Percentiles rank a stretch among this genome's conserved stretches.
phyloP scores from a whole-genome alignment of 2,888 invertebrate genomes.

The Halictus quadricinctus region DNA sequence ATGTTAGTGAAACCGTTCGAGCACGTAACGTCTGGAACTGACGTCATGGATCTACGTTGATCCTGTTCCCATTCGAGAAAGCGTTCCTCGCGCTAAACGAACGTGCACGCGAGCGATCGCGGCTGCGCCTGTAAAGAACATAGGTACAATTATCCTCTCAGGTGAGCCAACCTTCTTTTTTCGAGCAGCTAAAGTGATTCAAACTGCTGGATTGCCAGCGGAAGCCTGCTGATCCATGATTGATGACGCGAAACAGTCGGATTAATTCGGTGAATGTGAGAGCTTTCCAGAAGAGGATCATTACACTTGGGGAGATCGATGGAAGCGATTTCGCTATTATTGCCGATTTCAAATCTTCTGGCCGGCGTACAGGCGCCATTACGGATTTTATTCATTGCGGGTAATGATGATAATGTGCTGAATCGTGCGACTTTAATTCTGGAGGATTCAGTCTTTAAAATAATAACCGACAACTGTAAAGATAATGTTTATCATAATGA shows the following conservation, averaged over 20 bases:
- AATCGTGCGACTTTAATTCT: background rate
- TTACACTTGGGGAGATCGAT: constrained; percentile 11
- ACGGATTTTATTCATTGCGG: background rate
- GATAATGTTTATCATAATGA: too few species aligned
- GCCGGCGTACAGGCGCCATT: background rate
- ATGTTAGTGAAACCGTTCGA: constrained; percentile 38
- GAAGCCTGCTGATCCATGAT: background rate
- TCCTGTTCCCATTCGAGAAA: constrained; percentile 64
- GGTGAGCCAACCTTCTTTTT: constrained; percentile 20
- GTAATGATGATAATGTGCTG: background rate
- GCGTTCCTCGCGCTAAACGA: constrained; percentile 25
- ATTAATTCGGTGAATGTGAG: background rate
- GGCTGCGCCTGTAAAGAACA: constrained; percentile 20
- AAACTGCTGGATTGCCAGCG: constrained; percentile 1
- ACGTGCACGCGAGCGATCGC: background rate
- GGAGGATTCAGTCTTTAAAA: background rate
- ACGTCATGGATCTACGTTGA: constrained; percentile 62
- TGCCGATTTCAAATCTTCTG: background rate
- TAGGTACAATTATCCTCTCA: constrained; percentile 33
- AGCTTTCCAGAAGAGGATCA: background rate
- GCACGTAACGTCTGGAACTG: constrained; percentile 46
- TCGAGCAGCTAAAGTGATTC: background rate
- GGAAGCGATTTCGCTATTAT: background rate
- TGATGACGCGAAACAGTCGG: background rate
- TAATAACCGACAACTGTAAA: too few species aligned